Percentiles rank a stretch among this genome's conserved stretches.
phyloP scores from a whole-genome alignment of 1,140 invertebrate species.

The Drosophila nannoptera region DNA sequence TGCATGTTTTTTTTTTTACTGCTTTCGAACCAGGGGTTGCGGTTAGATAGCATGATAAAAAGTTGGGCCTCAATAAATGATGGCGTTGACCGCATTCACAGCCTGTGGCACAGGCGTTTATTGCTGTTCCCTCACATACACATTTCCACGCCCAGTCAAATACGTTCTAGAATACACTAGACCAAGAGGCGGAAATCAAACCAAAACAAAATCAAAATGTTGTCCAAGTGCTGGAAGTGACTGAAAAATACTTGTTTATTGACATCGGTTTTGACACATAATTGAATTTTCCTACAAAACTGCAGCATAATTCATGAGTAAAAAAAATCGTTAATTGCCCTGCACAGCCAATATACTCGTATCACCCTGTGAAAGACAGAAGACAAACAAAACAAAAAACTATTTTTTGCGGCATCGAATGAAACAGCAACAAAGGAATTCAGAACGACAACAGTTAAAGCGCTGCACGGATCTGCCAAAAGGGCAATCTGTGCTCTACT shows the following conservation, averaged over 20 bases:
- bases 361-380: slow-evolving; percentile 54
- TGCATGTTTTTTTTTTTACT: slow-evolving; percentile 13
- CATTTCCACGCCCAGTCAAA: too few relatives aligned
- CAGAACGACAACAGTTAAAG: slow-evolving; percentile 35
- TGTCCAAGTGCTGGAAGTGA: too few relatives aligned
- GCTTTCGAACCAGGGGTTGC: slow-evolving; percentile 9
- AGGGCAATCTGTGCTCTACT: slow-evolving; percentile 13
- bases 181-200: too few relatives aligned
- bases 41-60: slow-evolving; percentile 17
- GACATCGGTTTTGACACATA: too few relatives aligned
- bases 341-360: too few relatives aligned
- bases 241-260: too few relatives aligned
- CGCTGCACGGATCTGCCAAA: slow-evolving; percentile 19
- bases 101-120: slow-evolving; percentile 47
- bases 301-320: too few relatives aligned
- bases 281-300: too few relatives aligned
- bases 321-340: too few relatives aligned
- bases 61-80: slow-evolving; percentile 45
- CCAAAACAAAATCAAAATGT: too few relatives aligned
- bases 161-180: too few relatives aligned
- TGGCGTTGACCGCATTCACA: slow-evolving; percentile 60
- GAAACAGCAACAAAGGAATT: slow-evolving; percentile 16
- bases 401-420: slow-evolving; percentile 2
- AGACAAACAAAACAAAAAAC: slow-evolving; percentile 46
- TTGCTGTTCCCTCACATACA: slow-evolving; percentile 11